These are phyloP conservation scores for Notodonta dromedarius DNA, from an alignment of 2,888 invertebrate genomes.

Conservation along the genomic window DNA sequence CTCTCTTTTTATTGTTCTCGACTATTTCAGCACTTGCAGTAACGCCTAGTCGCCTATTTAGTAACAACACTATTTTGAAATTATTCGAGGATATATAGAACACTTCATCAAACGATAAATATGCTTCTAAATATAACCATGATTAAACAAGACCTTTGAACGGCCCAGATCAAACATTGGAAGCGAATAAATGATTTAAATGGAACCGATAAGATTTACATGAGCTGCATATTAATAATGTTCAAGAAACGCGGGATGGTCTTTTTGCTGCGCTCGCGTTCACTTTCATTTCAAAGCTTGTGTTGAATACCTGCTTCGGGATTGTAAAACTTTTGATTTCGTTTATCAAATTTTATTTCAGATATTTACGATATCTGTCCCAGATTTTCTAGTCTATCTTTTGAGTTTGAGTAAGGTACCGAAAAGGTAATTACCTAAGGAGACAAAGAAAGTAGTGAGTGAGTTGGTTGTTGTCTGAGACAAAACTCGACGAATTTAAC, in stretches of 20 bases:
- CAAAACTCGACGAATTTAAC: too few relatives aligned
- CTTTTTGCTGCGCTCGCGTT: slow-evolving; percentile 6
- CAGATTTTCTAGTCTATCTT: too few relatives aligned
- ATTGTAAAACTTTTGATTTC: not conserved
- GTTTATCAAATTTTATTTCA: not conserved
- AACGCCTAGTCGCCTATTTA: slow-evolving; percentile 33
- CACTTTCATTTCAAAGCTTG: slow-evolving; percentile 3
- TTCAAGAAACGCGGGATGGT: not conserved
- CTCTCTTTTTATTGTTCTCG: slow-evolving; percentile 44
- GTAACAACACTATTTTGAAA: not conserved
- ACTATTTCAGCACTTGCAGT: slow-evolving; percentile 31
- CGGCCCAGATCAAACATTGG: not conserved
- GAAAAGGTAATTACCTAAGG: too few relatives aligned
- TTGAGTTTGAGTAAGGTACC: too few relatives aligned
- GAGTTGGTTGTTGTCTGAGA: too few relatives aligned
- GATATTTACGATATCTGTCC: too few relatives aligned
- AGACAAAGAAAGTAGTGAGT: too few relatives aligned
- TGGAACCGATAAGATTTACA: slow-evolving; percentile 1
- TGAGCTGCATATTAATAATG: slow-evolving; percentile 5
- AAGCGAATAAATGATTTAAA: slow-evolving; percentile 7
- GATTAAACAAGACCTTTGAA: not conserved
- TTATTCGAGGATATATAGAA: not conserved
- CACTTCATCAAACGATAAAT: not conserved
- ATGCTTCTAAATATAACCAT: slow-evolving; percentile 2
- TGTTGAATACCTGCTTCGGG: not conserved